Evolutionary conservation across 2,888 invertebrate species (phyloP), one percentile per base, ranked within the genome.

Genomic region (Macroteleia sp.): DNA sequence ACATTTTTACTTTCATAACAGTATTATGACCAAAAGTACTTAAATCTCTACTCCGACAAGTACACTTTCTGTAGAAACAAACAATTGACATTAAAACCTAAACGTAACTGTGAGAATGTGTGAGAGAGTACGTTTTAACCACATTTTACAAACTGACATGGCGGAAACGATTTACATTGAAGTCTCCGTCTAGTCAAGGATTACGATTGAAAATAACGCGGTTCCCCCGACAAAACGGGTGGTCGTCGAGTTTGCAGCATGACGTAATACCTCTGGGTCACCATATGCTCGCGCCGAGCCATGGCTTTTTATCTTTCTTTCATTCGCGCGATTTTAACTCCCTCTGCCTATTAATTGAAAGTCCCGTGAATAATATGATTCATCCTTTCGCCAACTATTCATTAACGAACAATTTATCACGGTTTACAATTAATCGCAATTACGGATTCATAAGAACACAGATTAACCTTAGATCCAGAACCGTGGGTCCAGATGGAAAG

Each of bases 171-270:
- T 52, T 64, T 14, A 56, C 44, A 52, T 8, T 54, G 52, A 42
- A 70, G 64, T 52, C 76, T 30, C 44, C 36, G 46, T 74, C 59
- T 34, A 67, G 61, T 12, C 20, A 39, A 28, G 70, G 46, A 71
- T 46, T 61, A 59, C 71, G 77, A 71, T 66, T 77, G 77, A 77
- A 77, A 77, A 77, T 77, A 77, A 77, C 70, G 71, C 66, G 61
- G 25, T 66, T 54, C 50, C 64, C 64, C 66, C 61, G 41, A 61
- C 69, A 32, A 59, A 79, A 81, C 86, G 82, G 52, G 75, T 81
- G 85, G 67, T 74, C 79, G 85, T 81, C 85, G 82, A 82, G 79
- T 85, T 86, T 86, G 83, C 77, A 75, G 70, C 81, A 41, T 86
- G 85, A 86, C 86, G 86, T 85, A 85, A 85, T 57, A 32, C 71